These are phyloP conservation scores for Sinocyclocheilus grahami DNA, from an alignment of 2,113 vertebrate genomes.

Conservation along the genomic window DNA sequence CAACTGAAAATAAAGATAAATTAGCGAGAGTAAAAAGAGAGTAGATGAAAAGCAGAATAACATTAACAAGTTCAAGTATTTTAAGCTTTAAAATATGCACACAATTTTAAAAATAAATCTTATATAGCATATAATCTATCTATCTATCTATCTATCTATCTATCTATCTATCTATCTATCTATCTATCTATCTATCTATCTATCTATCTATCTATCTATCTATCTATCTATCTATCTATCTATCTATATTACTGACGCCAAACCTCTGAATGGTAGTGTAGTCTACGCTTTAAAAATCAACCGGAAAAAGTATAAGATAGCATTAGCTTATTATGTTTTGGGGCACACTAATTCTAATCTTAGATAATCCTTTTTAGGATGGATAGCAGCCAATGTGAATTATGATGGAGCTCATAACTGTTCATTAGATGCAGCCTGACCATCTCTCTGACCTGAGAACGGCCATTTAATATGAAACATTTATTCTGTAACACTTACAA, in stretches of 20 bases:
- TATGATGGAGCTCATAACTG: background rate
- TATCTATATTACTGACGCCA: too few species aligned
- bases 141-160: too few species aligned
- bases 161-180: too few species aligned
- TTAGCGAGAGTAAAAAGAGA: background rate
- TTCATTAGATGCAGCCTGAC: background rate
- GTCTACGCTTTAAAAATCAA: background rate
- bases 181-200: background rate
- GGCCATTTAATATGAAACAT: background rate
- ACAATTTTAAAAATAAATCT: too few species aligned
- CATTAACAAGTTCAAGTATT: too few species aligned
- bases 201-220: background rate
- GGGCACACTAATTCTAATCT: background rate
- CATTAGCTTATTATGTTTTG: background rate
- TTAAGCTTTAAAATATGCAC: too few species aligned
- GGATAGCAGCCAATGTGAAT: background rate
- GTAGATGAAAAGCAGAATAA: too few species aligned
- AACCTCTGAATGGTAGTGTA: background rate
- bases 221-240: background rate
- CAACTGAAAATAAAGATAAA: background rate
- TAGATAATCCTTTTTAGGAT: slow-evolving; percentile 7
- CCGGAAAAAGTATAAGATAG: background rate
- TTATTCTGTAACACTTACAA: background rate
- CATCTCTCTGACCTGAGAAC: background rate
- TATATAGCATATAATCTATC: too few species aligned